Evolutionary conservation across 2,888 invertebrate genomes (phyloP), one percentile per base, ranked within the genome.

Genomic region (Agrypnus murinus): DNA sequence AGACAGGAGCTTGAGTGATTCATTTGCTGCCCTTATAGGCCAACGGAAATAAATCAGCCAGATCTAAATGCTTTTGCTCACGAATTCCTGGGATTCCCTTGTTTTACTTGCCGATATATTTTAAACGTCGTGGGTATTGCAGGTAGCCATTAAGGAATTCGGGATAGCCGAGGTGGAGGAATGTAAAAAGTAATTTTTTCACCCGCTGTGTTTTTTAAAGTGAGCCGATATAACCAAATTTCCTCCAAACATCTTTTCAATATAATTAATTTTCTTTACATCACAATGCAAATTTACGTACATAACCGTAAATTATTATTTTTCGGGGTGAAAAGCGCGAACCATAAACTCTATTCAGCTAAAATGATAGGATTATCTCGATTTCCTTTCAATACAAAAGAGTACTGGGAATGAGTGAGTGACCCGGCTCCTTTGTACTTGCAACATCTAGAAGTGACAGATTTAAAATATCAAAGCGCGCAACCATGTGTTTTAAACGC

Each of bases 401-500:
- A n/a, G 55, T 36, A 55, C 65, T 5, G 25, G 31, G 50, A 65
- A 40, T 71, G 71, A 71, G 25, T 31, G 50, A 65, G 48, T 71
- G 71, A 71, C 71, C 71, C 71, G 31, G 43, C n/a, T 25, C 43
- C 66, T 50, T 48, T 65, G 45, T 48, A 53, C 62, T 65, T 60
- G 25, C 12, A 53, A 36, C 69, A 48, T 71, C 66, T 67, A 66
- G 57, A 58, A 67, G 63, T 71, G 71, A 71, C 67, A 59, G 63
- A 66, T 71, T 71, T 71, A 71, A 71, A 71, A 63, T 67, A 78
- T 79, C 78, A 79, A 74, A 77, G 72, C 75, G 75, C 45, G 76
- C 79, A 77, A 72, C 77, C 79, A 77, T 80, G 78, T 80, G 80
- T 79, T 77, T 74, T 73, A 77, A 78, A 78, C 76, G 71, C 71